Base-by-base conservation (phyloP, 2,888 invertebrate species). In the Frankliniella fusca region DNA sequence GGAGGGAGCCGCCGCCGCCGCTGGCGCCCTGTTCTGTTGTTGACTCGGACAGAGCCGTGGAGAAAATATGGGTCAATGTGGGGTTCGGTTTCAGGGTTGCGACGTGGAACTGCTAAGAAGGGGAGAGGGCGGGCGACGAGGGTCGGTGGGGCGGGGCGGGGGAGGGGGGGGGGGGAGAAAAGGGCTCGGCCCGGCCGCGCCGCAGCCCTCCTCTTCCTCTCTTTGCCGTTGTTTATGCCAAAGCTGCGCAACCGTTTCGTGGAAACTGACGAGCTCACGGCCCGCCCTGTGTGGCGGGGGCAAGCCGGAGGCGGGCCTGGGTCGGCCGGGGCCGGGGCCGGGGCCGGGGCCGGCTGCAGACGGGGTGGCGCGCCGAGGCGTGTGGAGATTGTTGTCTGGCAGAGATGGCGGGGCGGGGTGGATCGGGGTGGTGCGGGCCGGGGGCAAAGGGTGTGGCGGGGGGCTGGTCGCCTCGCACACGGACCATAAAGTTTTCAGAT, bases 11-110 rank as follows among this genome's bases (percentile, higher is more conserved):
- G 12, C 23, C 70, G 11, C 27, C 70, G 12, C 23, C 27, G 70
- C 18, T 1, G 54, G 54, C 54, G 54, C 70, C 70, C 70, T 10
- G 70, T 76, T 76, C 70, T 76, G 70, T 76, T 76, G 70, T 76
- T 76, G 70, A 76, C 70, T 76, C 27, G 70, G 70, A 76, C 70
- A 20, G 15, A 15, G 54, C 54, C 54, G 54, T 38, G 38, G 38
- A 38, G 54, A 9, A 76, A 76, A 76, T 76, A 76, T 76, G 70
- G 70, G 70, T 76, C 70, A 76, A 8, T 76, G 70, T 70, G 70
- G 70, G 70, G 27, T 23, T 76, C 27, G 70, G 70, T 8, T 76
- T 54, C 54, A 20, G 54, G 20, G 70, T 11, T 54, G 15, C 54
- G 54, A 12, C 54, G 18, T 15, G 54, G 54, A 54, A 9, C 38